Percentiles rank a stretch among this genome's conserved stretches.
These are phyloP conservation scores for Halichoeres trimaculatus DNA, from an alignment of 2,113 vertebrate species.

Conservation along the genomic window DNA sequence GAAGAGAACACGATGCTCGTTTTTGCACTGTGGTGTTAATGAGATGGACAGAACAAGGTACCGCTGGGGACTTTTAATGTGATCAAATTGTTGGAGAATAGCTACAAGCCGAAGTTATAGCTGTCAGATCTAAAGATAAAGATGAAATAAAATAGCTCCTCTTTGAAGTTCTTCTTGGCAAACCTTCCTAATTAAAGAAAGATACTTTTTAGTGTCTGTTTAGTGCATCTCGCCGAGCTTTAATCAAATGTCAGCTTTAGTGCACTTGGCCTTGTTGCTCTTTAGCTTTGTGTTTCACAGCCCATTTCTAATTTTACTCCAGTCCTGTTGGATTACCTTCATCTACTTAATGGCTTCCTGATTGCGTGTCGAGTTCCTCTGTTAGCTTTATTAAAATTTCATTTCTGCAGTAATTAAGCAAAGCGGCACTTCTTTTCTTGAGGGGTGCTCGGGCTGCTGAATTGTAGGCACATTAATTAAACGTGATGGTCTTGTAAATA, in stretches of 20 bases:
- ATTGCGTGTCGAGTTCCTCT: conserved; percentile 78
- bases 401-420: conserved; percentile 79
- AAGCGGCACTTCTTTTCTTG: conserved; percentile 72
- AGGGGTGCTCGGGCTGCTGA: conserved; percentile 68
- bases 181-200: conserved; percentile 7
- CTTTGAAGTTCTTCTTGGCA: conserved; percentile 20
- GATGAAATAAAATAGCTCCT: not conserved
- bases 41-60: too few relatives aligned
- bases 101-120: not conserved
- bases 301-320: conserved; percentile 70
- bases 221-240: conserved; percentile 36
- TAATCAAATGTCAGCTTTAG: conserved; percentile 62
- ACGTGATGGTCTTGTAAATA: conserved; percentile 79
- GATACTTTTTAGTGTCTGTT: conserved; percentile 6
- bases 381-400: conserved; percentile 80
- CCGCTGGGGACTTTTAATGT: not conserved
- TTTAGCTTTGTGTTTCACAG: conserved; percentile 49
- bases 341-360: conserved; percentile 77
- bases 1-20: not conserved
- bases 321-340: conserved; percentile 78
- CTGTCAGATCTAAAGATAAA: conserved; percentile 32
- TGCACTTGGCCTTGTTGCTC: conserved; percentile 52
- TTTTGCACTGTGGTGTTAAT: too few relatives aligned
- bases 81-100: conserved; percentile 3
- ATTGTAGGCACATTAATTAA: conserved; percentile 75